Evolutionary conservation across 2,113 vertebrate genomes (phyloP), one percentile per base, ranked within the genome.

Genomic region (Halcyon malimbica): DNA sequence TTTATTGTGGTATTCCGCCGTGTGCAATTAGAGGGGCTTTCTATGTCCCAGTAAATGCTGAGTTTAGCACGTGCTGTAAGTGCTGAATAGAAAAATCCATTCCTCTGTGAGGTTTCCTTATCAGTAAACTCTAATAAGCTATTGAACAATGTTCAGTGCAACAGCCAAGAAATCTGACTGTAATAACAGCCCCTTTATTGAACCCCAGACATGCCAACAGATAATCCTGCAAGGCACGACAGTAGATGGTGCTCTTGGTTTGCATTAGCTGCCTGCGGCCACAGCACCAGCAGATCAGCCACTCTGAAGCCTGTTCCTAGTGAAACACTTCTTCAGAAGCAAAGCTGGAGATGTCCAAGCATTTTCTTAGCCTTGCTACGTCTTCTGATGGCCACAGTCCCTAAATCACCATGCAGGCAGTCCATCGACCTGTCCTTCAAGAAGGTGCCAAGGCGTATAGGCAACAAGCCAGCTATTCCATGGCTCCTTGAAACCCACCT

Each of bases 191-290:
- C 26, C 41, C n/a, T 62, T 29, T 12, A 4, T 3, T 2, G 86
- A 79, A 39, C 39, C 44, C 37, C 44, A 33, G 48, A 8, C 26
- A 0, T 2, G 48, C 5, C 54, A 24, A 0, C 20, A 31, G 51
- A 3, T 0, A 17, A 19, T 25, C 26, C 31, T 28, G 33, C 24
- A 5, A 3, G 5, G 5, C 12, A 1, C 1, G 24, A 63, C 97
- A 54, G 96, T 68, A 97, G 97, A 93, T 97, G 97, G 97, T 81
- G 94, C 94, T 96, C 90, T 62, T 75, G 94, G 87, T 60, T 93
- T 90, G 65, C 78, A 7, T 16, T 59, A 56, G 74, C 74, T 51
- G 73, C 62, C 54, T 87, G 44, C 60, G 87, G 31, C 13, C 37
- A 19, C 35, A 11, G 33, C 59, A 2, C 0, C 2, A 6, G 62